Conservation (phyloP, 2,113 vertebrate species). For the Sula dactylatra region DNA sequence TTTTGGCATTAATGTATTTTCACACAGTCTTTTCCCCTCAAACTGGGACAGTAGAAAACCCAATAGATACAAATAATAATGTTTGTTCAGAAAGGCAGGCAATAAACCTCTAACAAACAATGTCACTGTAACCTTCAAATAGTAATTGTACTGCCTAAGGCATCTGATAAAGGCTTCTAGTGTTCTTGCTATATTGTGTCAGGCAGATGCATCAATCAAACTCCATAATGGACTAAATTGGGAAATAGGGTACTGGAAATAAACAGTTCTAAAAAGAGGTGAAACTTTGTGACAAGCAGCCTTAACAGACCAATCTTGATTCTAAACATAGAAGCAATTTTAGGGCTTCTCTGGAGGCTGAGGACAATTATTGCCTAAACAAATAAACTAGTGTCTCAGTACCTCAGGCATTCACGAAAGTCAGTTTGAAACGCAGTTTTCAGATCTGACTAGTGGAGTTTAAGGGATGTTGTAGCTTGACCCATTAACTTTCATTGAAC, state of each 20-base stretch:
- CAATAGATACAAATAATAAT: conserved; percentile 8
- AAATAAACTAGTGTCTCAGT: conserved; percentile 81
- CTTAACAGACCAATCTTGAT: conserved; percentile 77
- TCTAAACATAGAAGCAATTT: conserved; percentile 85
- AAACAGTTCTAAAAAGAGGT: conserved; percentile 76
- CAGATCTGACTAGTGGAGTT: not conserved
- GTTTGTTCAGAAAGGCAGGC: conserved; percentile 39
- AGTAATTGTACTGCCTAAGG: conserved; percentile 10
- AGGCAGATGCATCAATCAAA: conserved; percentile 69
- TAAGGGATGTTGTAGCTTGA: conserved; percentile 5
- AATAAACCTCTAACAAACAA: conserved; percentile 6
- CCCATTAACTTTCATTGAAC: conserved; percentile 55
- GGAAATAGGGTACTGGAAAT: conserved; percentile 66
- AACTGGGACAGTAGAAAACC: not conserved
- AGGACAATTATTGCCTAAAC: conserved; percentile 81
- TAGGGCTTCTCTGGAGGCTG: conserved; percentile 68
- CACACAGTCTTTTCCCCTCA: not conserved
- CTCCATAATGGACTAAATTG: conserved; percentile 65
- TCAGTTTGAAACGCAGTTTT: conserved; percentile 19
- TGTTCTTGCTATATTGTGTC: conserved; percentile 34
- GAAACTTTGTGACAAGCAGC: conserved; percentile 71
- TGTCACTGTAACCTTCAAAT: conserved; percentile 27
- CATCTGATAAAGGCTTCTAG: conserved; percentile 42
- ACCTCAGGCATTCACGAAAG: conserved; percentile 57
- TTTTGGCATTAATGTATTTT: not conserved